Conservation (phyloP, 2,797 vertebrate genomes). For the Anas acuta region DNA sequence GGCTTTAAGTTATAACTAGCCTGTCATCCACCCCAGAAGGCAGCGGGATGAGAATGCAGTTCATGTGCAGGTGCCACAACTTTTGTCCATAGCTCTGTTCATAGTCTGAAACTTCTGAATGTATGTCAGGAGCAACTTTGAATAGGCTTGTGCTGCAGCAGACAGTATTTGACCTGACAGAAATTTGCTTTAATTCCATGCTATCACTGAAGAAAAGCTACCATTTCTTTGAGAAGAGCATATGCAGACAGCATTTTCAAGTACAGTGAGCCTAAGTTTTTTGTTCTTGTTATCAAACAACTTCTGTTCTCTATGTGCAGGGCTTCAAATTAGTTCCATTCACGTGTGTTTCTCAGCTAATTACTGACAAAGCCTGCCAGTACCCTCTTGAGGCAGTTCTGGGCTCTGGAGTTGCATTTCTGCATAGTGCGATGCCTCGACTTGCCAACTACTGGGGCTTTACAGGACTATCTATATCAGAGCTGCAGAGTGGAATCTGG, state of each 20-base stretch:
- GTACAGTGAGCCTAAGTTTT: background rate
- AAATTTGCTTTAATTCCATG: constrained; percentile 21
- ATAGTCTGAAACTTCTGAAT: background rate
- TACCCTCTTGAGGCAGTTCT: background rate
- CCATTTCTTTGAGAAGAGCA: background rate
- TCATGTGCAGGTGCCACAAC: background rate
- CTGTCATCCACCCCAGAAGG: background rate
- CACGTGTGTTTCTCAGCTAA: background rate
- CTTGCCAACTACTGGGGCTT: background rate
- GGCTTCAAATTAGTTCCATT: background rate
- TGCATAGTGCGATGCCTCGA: background rate
- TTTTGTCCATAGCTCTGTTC: background rate
- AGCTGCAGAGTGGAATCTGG: background rate
- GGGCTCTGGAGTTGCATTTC: background rate
- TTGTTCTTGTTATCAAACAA: background rate
- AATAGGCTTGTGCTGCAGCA: background rate
- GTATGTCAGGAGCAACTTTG: background rate
- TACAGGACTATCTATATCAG: background rate
- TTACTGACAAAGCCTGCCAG: background rate
- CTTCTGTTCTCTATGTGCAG: constrained; percentile 19
- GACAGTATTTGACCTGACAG: background rate
- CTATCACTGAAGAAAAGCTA: background rate
- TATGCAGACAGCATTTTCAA: constrained; percentile 10
- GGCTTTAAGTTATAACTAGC: background rate
- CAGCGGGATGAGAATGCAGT: background rate